phyloP scores from a whole-genome alignment of 2,797 vertebrate species.

The Hapalemur alaotrensis region DNA sequence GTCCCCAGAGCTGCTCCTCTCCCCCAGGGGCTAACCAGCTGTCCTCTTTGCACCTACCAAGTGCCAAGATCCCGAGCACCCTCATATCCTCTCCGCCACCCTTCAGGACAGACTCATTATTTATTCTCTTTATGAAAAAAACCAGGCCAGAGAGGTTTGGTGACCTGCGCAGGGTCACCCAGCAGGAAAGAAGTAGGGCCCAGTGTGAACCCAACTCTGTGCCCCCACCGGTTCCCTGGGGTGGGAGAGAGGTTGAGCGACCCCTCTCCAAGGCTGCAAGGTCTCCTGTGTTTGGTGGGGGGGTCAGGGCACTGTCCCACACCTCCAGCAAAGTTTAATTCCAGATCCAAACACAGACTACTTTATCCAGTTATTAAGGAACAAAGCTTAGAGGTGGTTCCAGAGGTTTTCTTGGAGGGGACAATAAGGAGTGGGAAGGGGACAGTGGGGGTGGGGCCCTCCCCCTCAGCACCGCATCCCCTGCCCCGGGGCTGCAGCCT shows the following conservation, averaged over 20 bases:
- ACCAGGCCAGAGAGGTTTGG: conserved; percentile 44
- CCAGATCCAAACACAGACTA: background rate
- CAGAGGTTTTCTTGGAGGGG: background rate
- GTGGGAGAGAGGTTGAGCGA: background rate
- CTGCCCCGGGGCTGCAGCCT: background rate
- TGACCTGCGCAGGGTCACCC: background rate
- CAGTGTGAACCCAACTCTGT: background rate
- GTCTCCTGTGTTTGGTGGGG: background rate
- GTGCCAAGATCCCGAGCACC: background rate
- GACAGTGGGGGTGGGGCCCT: background rate
- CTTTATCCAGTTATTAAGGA: background rate
- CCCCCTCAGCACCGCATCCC: background rate
- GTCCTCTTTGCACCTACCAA: background rate
- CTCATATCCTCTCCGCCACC: too few relatives aligned
- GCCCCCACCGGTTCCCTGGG: background rate
- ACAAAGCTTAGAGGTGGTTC: background rate
- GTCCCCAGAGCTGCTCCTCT: background rate
- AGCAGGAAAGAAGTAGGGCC: background rate
- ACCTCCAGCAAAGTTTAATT: background rate
- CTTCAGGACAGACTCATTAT: background rate
- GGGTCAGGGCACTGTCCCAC: background rate
- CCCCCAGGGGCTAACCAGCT: background rate
- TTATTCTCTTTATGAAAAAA: background rate
- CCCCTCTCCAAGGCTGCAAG: background rate
- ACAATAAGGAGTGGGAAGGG: background rate